Evolutionary conservation across 2,113 vertebrate species (phyloP).

Genomic region (Pogona vitticeps): DNA sequence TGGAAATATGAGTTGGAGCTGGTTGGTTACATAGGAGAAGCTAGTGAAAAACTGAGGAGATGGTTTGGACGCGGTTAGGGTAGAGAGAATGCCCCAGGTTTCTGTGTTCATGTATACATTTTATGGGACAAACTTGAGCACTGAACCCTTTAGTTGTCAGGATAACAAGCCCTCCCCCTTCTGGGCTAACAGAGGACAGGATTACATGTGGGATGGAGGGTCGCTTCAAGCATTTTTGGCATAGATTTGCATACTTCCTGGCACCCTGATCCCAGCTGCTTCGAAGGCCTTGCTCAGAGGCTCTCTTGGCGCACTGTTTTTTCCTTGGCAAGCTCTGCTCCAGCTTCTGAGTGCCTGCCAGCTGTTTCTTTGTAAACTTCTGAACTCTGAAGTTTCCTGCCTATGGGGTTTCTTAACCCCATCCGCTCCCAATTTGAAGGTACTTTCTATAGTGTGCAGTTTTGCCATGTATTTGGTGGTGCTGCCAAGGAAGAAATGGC

Average conservation of each 20-base stretch:
- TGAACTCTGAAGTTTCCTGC: slow-evolving; percentile 23
- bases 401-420: slow-evolving; percentile 30
- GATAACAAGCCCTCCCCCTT: background rate
- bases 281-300: background rate
- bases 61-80: no score
- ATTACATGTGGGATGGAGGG: background rate
- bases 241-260: background rate
- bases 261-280: background rate
- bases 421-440: background rate
- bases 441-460: background rate
- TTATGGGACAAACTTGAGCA: background rate
- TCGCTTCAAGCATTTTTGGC: slow-evolving; percentile 18
- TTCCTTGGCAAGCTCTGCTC: slow-evolving; percentile 18
- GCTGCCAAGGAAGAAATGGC: background rate
- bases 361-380: slow-evolving; percentile 38
- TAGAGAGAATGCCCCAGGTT: background rate
- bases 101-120: background rate
- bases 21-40: no score
- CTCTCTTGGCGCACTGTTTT: background rate
- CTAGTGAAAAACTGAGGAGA: no score
- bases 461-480: background rate
- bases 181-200: background rate
- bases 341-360: slow-evolving; percentile 26
- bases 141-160: background rate
- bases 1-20: background rate